Percentiles rank a stretch among this genome's conserved stretches.
Evolutionary conservation across 2,113 vertebrate species (phyloP).

Genomic region (Cinclus mexicanus): DNA sequence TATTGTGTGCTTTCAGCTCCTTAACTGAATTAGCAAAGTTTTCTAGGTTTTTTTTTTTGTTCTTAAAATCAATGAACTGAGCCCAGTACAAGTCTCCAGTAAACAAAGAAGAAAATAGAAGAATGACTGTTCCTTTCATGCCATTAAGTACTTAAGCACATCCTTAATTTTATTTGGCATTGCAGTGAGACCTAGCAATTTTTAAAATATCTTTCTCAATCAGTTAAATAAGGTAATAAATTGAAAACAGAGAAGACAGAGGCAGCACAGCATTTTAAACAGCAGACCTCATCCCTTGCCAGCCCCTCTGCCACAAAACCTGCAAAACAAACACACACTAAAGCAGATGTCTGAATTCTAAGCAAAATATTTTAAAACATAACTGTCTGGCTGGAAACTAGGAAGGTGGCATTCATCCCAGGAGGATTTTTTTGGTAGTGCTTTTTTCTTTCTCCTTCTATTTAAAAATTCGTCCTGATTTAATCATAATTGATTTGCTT

Average conservation of each 20-base stretch:
- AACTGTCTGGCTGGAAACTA: conserved; percentile 10
- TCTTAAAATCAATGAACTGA: background rate
- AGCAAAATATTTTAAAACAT: conserved; percentile 55
- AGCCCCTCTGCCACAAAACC: background rate
- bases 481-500: background rate
- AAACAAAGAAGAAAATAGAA: background rate
- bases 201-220: conserved; percentile 1
- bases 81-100: background rate
- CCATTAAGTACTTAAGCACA: background rate
- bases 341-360: conserved; percentile 42
- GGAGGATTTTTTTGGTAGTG: background rate
- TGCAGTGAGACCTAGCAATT: background rate
- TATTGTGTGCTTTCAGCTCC: background rate
- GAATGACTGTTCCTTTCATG: background rate
- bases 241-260: background rate
- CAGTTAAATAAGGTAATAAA: conserved; percentile 11
- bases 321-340: conserved; percentile 26
- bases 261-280: conserved; percentile 15
- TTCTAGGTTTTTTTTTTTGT: background rate
- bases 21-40: background rate
- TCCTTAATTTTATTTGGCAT: conserved; percentile 15
- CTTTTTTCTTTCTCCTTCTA: background rate
- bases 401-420: conserved; percentile 48
- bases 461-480: background rate
- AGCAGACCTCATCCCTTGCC: background rate